A percentile compares a stretch with the other conserved stretches of the same genome.
phyloP scores from a whole-genome alignment of 2,113 vertebrate genomes.

The Corythoichthys haematopterus region DNA sequence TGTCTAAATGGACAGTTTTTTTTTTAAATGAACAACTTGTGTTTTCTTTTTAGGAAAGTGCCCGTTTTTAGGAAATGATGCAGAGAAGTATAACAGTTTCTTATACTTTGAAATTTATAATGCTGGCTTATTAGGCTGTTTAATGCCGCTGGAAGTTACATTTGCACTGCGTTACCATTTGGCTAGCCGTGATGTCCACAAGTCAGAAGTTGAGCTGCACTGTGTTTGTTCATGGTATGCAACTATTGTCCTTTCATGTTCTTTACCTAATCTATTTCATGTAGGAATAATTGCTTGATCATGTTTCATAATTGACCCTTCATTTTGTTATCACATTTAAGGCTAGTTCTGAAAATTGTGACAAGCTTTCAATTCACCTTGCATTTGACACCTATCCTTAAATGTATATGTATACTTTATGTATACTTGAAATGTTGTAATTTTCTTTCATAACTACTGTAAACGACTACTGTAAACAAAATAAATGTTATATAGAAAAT shows the following conservation, averaged over 20 bases:
- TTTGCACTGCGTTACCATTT: not conserved
- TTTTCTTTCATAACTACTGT: not conserved
- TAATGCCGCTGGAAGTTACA: not conserved
- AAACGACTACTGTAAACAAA: not conserved
- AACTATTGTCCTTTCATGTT: not conserved
- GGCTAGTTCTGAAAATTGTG: not conserved
- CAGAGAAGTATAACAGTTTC: not conserved
- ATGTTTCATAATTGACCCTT: not conserved
- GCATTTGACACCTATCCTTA: not conserved
- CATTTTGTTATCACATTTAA: not conserved
- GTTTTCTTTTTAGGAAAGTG: not conserved
- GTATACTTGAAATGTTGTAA: not conserved
- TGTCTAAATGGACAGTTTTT: not conserved
- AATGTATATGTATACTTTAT: not conserved
- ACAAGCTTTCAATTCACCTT: not conserved
- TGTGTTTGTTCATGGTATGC: not conserved
- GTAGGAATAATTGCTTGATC: not conserved
- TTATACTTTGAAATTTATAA: not conserved
- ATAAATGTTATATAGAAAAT: not conserved
- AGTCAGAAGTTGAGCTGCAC: not conserved
- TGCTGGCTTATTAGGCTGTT: constrained; percentile 1
- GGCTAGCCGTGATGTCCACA: not conserved
- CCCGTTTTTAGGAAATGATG: not conserved
- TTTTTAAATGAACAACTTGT: not conserved
- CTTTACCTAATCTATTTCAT: not conserved